Evolutionary conservation across 1,140 invertebrate genomes (phyloP).

Genomic region (Penaeus indicus): DNA sequence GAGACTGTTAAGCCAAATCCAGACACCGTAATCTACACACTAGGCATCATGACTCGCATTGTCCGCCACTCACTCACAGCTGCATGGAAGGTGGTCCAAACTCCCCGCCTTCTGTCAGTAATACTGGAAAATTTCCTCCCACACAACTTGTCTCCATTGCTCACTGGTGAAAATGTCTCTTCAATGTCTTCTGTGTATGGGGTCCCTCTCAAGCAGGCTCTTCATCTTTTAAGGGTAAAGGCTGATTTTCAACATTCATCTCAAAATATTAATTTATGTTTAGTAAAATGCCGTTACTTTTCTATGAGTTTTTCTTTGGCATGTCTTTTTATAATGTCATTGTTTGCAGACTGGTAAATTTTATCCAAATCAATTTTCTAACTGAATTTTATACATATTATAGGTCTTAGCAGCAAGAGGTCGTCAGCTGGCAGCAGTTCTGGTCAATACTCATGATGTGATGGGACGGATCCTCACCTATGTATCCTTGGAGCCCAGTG

Average conservation of each 20-base stretch:
- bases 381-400: background rate
- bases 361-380: background rate
- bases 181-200: conserved; percentile 60
- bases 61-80: conserved; percentile 61
- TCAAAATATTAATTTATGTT: background rate
- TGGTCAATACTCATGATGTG: conserved; percentile 58
- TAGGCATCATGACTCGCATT: conserved; percentile 55
- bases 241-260: background rate
- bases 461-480: conserved; percentile 56
- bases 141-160: conserved; percentile 56
- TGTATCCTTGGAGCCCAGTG: conserved; percentile 56
- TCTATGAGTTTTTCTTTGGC: too few relatives aligned
- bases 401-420: conserved; percentile 55
- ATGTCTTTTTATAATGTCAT: too few relatives aligned
- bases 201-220: conserved; percentile 60
- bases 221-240: conserved; percentile 56
- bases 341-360: background rate
- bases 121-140: conserved; percentile 60
- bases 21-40: conserved; percentile 53
- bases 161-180: conserved; percentile 46
- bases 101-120: conserved; percentile 39
- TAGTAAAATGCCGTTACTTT: background rate
- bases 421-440: conserved; percentile 43
- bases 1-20: conserved; percentile 50
- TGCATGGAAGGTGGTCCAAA: conserved; percentile 49